Conservation (phyloP, 2,888 invertebrate genomes). For the Melinopterus prodromus region DNA sequence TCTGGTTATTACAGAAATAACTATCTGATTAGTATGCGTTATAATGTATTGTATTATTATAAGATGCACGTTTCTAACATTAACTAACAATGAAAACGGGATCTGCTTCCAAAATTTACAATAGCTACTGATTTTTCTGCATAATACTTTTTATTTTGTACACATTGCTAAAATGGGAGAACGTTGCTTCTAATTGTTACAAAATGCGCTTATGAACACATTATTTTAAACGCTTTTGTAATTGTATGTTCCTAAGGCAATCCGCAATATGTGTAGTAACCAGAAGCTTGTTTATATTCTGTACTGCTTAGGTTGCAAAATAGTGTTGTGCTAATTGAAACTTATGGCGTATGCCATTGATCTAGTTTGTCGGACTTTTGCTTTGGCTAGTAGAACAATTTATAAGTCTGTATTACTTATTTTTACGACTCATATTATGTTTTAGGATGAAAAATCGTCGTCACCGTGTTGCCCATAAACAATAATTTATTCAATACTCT, state of each 20-base stretch:
- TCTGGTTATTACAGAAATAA: neutral
- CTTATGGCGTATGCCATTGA: neutral
- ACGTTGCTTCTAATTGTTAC: neutral
- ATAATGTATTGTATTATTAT: neutral
- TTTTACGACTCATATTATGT: too few relatives aligned
- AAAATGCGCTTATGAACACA: neutral
- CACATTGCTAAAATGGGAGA: neutral
- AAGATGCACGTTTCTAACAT: neutral
- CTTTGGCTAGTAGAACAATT: neutral
- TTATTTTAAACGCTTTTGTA: neutral
- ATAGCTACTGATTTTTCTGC: neutral
- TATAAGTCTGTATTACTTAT: too few relatives aligned
- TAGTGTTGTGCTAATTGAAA: neutral
- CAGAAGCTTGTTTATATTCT: neutral
- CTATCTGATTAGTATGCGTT: neutral
- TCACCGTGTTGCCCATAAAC: too few relatives aligned
- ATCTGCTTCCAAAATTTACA: neutral
- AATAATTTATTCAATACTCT: too few relatives aligned
- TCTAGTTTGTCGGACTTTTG: neutral
- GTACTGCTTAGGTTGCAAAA: neutral
- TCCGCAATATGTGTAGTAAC: neutral
- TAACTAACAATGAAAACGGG: neutral
- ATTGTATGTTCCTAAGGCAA: neutral
- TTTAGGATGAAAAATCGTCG: too few relatives aligned
- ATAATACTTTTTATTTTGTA: neutral